Evolutionary conservation across 2,797 vertebrate genomes (phyloP), one percentile per base, ranked within the genome.

Genomic region (Triplophysa bombifrons): DNA sequence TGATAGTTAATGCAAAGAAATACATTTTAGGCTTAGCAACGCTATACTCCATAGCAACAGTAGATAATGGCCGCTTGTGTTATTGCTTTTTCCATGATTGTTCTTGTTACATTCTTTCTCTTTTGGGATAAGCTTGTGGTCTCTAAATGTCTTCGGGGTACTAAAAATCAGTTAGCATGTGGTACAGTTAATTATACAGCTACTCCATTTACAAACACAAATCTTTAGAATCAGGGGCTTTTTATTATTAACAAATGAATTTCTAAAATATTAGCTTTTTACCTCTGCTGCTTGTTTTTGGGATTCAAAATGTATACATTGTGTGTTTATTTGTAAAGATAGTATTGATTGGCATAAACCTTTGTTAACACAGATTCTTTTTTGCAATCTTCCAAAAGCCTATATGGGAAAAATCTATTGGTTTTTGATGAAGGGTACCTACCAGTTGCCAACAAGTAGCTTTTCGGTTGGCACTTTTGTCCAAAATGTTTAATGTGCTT

Each of bases 21-120:
- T 93, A 94, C 89, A 89, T 93, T 91, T 95, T 95, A 92, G 90
- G 94, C 95, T 91, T 95, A 94, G 94, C 91, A 95, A 96, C 94
- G 88, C 91, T 91, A 93, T 95, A 93, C 92, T 93, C 92, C 95
- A 91, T 93, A 88, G 95, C 93, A 92, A 92, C 93, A 93, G 93
- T 92, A 90, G 92, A 93, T 93, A 93, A 93, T 91, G 93, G 89
- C 86, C 90, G 92, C 14, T 27, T 50, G 91, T 92, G 90, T 90
- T 89, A 83, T 87, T 80, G 65, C 76, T 74, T 81, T 85, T 79
- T 87, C 80, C 71, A 84, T 89, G 81, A 86, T 81, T 76, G 84
- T 79, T 80, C 86, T 86, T 85, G 25, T 16, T 9, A 67, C 76
- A 12, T 19, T 80, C 19, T 53, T 67, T n/a, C 63, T 63, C 61